Conservation (phyloP, 2,797 vertebrate species). For the Gymnocypris eckloni region DNA sequence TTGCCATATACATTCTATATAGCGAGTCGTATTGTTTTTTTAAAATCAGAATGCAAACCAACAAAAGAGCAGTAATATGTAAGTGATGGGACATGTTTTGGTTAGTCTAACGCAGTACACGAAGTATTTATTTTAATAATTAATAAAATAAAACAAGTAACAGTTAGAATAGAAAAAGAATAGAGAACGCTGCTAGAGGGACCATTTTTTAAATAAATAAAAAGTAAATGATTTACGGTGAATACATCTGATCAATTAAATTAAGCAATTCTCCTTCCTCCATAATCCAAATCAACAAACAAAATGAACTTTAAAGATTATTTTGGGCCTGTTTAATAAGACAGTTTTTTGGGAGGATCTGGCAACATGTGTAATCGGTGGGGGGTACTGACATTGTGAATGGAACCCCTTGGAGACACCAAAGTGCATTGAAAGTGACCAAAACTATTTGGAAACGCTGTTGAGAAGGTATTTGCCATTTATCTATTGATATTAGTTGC, state of each 20-base stretch:
- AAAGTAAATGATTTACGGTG: neutral
- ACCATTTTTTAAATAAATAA: too few species aligned
- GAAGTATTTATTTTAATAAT: too few species aligned
- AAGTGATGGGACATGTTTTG: too few species aligned
- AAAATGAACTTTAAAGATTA: neutral
- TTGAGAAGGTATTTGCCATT: conserved; percentile 9
- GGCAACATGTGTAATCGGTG: neutral
- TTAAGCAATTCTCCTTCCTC: neutral
- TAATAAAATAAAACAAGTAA: neutral
- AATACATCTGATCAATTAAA: neutral
- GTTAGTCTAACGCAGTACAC: too few species aligned
- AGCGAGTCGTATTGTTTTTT: neutral
- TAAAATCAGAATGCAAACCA: neutral
- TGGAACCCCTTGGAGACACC: conserved; percentile 23
- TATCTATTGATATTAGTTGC: neutral
- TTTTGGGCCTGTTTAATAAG: neutral
- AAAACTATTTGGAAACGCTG: conserved; percentile 24
- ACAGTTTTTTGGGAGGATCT: neutral
- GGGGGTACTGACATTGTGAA: conserved; percentile 25
- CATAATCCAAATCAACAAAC: neutral
- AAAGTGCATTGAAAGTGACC: conserved; percentile 16
- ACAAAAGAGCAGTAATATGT: neutral
- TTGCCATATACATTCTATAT: conserved; percentile 4
- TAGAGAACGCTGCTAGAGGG: neutral
- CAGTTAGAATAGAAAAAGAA: neutral